Evolutionary conservation across 1,140 invertebrate species (phyloP).

Genomic region (Myzus persicae): DNA sequence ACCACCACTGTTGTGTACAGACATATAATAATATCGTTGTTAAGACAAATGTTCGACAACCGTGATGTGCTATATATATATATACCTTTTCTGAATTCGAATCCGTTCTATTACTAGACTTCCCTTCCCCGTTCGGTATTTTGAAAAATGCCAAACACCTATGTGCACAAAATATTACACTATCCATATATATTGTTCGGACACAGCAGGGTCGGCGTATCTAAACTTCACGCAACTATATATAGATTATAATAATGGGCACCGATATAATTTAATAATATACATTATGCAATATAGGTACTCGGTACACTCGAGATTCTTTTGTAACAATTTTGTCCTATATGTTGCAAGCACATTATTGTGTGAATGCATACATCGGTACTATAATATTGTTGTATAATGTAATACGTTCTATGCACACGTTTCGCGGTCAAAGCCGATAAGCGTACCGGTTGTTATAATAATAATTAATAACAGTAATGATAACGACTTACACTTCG

Average conservation of each 20-base stretch:
- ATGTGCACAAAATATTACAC: background rate
- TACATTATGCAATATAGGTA: background rate
- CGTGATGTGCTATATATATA: too few species aligned
- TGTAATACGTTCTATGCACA: background rate
- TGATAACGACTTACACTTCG: background rate
- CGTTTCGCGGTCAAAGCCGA: background rate
- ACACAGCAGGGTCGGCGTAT: background rate
- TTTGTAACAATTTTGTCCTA: background rate
- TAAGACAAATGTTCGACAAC: too few species aligned
- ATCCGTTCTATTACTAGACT: background rate
- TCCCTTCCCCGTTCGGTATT: too few species aligned
- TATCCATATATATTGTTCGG: too few species aligned
- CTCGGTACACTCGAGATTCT: background rate
- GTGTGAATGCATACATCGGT: background rate
- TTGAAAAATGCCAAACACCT: background rate
- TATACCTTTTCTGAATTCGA: too few species aligned
- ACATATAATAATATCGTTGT: too few species aligned
- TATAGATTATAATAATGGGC: background rate
- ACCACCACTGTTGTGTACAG: too few species aligned
- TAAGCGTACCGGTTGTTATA: background rate
- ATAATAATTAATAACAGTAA: background rate
- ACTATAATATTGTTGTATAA: background rate
- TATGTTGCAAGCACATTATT: background rate
- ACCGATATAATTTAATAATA: slow-evolving; percentile 14
- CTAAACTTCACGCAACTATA: background rate